phyloP scores from a whole-genome alignment of 2,797 vertebrate species.

The Hippoglossus hippoglossus region DNA sequence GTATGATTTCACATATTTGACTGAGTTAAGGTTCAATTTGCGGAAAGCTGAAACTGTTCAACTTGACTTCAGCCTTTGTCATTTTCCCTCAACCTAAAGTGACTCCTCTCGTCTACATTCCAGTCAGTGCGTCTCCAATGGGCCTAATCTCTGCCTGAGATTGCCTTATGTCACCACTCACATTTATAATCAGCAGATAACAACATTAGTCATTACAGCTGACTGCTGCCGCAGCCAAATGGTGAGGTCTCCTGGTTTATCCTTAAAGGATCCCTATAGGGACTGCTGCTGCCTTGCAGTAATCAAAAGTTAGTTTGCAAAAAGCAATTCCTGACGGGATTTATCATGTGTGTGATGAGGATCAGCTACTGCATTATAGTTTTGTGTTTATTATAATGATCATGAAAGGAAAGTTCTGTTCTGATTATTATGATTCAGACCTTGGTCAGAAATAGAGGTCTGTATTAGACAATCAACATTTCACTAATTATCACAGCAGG shows the following conservation, averaged over 20 bases:
- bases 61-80: constrained; percentile 24
- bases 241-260: constrained; percentile 13
- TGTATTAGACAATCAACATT: too few species aligned
- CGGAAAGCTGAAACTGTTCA: constrained; percentile 20
- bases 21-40: constrained; percentile 10
- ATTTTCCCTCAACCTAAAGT: constrained; percentile 9
- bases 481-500: too few species aligned
- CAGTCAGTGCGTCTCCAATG: constrained; percentile 15
- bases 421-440: too few species aligned
- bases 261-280: constrained; percentile 7
- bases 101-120: constrained; percentile 30
- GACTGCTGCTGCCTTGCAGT: not conserved
- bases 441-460: too few species aligned
- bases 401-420: not conserved
- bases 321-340: constrained; percentile 10
- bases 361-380: not conserved
- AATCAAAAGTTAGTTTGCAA: constrained; percentile 28
- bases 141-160: constrained; percentile 48
- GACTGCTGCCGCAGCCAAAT: constrained; percentile 29
- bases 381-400: not conserved
- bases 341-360: not conserved
- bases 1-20: constrained; percentile 13
- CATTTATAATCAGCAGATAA: constrained; percentile 54
- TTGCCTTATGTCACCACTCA: constrained; percentile 45
- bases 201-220: constrained; percentile 31